Evolutionary conservation across 2,888 invertebrate species (phyloP), one percentile per base, ranked within the genome.

Genomic region (Biston stratarius): DNA sequence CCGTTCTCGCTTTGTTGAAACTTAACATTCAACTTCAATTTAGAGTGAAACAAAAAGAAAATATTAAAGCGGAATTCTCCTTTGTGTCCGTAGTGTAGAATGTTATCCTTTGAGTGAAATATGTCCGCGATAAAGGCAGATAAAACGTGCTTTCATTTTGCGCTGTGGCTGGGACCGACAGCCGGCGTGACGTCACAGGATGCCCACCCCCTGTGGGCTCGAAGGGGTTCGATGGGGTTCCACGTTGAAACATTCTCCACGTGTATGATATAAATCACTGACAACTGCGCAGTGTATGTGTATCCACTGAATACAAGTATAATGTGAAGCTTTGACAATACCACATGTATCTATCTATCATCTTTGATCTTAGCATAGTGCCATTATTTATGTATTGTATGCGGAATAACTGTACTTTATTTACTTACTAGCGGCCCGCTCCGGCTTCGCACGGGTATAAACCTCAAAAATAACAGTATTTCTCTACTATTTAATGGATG

Each of bases 131-230:
- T 88, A 84, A 82, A 85, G 79, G 77, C 77, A 80, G 83, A 85
- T 85, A 85, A 85, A 86, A 85, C 83, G 82, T 83, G 83, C 82
- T 85, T 87, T 83, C 84, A 84, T 87, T 85, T 81, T 75, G 82
- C 74, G 72, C 74, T 73, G 75, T 75, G 78, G 81, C 82, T 88
- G 88, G 77, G 75, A 79, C 79, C 86, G 87, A 87, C 88, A 85
- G 81, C 81, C 75, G 65, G 70, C 73, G 82, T 87, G 83, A 85
- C 85, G 85, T 85, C 83, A 85, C 80, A 66, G 76, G 76, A 72
- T 74, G 67, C 61, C 48, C 72, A 67, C 69, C 72, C 72, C 66
- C 67, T 33, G 58, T 15, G 48, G 6, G 57, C 8, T 36, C 14
- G 64, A 63, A 57, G 57, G 64, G 52, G 64, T 73, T 40, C 10